Base-by-base conservation (phyloP, 2,888 invertebrate genomes). In the Macrophya alboannulata region DNA sequence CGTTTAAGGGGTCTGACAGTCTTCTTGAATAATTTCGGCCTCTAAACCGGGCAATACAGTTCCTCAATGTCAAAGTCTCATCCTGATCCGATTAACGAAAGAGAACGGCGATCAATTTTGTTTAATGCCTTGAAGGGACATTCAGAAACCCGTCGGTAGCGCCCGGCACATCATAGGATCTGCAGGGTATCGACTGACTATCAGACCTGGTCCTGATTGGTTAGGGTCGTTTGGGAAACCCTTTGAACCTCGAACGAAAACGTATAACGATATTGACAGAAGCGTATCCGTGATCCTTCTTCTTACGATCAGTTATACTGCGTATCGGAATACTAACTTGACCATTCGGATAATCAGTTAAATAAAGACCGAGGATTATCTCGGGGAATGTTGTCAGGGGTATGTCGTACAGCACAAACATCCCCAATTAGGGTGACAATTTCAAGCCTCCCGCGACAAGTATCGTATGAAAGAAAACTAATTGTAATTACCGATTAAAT, bases 61-160 rank as follows among this genome's bases (percentile, higher is more conserved):
- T 62, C 25, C 43, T 62, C 81, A 81, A 81, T 62, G 62, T 62
- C 62, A 15, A 43, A 81, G 43, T 40, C 62, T 43, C 15, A 43
- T 59, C 43, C 62, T 62, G 21, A 2, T 43, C 81, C 81, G 43
- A 81, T 81, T 43, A 81, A 43, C 62, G 9, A 81, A 81, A 62
- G 40, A 81, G 72, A 81, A 25, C 21, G 43, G 43, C 21, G 59
- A 81, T 81, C 62, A 81, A 81, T 81, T 81, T 81, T 51, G n/a
- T 37, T 12, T n/a, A 51, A 62, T 81, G 59, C 81, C 81, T 79
- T 62, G 12, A 12, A 62, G 81, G 77, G 77, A 77, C 37, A 31
- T 55, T 37, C 51, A 31, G 77, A n/a, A 77, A 37, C 51, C 77
- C 48, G 8, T 31, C 55, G 55, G 21, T 81, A 21, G 43, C 12